Conservation (phyloP, 2,113 vertebrate species). For the Paramormyrops kingsleyae region DNA sequence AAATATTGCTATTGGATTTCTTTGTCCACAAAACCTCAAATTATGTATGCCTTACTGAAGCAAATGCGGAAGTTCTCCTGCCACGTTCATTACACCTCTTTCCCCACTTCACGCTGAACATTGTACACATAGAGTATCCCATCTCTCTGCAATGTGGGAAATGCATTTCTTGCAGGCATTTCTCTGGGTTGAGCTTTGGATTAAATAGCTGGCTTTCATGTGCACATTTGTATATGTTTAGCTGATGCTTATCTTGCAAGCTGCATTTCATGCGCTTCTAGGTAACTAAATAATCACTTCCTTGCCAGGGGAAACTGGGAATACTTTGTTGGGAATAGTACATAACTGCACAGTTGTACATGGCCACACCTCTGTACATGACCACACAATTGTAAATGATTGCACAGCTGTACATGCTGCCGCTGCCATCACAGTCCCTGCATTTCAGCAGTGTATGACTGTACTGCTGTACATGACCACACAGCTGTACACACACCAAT, state of each 20-base stretch:
- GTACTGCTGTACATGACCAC: neutral
- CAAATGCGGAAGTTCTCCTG: neutral
- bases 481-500: neutral
- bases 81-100: neutral
- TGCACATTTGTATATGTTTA: neutral
- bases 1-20: neutral
- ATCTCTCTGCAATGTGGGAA: neutral
- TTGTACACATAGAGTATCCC: neutral
- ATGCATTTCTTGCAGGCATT: neutral
- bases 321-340: neutral
- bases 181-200: neutral
- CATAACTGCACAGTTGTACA: neutral
- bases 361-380: neutral
- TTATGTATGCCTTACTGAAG: neutral
- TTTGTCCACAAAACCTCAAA: neutral
- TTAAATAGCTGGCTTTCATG: neutral
- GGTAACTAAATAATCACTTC: neutral
- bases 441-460: neutral
- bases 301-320: neutral
- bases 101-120: neutral
- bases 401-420: neutral
- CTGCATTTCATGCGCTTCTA: neutral
- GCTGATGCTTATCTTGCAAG: neutral
- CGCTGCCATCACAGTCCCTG: too few species aligned
- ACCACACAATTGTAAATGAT: neutral